Conservation (phyloP, 2,113 vertebrate species). For the Pavo muticus region DNA sequence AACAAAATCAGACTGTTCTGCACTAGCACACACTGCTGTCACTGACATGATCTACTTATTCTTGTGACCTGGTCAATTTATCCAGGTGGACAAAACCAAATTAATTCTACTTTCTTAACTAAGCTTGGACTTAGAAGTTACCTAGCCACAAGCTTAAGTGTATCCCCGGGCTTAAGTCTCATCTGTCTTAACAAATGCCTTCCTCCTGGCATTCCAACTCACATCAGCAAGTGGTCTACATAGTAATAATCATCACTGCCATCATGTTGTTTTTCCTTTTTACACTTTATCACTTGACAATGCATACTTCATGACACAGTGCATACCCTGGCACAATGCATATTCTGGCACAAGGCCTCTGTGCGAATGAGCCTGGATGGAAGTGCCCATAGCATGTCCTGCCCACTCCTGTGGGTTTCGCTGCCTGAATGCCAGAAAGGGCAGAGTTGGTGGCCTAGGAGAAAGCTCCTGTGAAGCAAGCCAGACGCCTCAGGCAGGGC, state of each 20-base stretch:
- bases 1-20: not conserved
- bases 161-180: not conserved
- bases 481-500: not conserved
- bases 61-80: not conserved
- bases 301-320: too few species aligned
- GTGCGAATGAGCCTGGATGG: not conserved
- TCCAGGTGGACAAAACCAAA: not conserved
- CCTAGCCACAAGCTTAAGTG: not conserved
- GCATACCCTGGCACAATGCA: not conserved
- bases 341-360: too few species aligned
- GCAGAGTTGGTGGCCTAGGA: not conserved
- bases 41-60: not conserved
- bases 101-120: not conserved
- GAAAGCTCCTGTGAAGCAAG: fast-evolving
- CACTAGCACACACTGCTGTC: not conserved
- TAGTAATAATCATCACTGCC: not conserved
- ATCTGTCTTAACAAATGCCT: not conserved
- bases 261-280: not conserved
- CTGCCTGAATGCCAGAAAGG: not conserved
- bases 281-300: not conserved
- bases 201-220: not conserved
- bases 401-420: fast-evolving
- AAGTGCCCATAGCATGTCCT: not conserved
- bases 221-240: not conserved
- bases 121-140: not conserved